These are phyloP conservation scores for Netelia melanura DNA, from an alignment of 2,888 invertebrate species.

Conservation along the genomic window DNA sequence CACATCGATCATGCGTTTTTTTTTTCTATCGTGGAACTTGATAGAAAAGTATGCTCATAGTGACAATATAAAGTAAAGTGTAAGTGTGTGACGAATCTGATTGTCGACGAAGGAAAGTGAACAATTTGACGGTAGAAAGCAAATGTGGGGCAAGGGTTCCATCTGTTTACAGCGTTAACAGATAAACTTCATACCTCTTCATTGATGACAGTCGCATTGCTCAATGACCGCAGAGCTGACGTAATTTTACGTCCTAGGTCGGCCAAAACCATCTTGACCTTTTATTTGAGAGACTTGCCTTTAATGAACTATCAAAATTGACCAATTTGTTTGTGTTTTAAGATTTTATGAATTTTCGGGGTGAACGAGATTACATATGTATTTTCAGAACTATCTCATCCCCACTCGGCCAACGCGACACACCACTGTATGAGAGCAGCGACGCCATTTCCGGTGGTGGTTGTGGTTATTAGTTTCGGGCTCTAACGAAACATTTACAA, in stretches of 20 bases:
- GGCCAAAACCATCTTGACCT: slow-evolving; percentile 97
- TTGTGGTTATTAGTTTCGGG: too few relatives aligned
- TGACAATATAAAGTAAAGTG: not conserved
- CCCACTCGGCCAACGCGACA: slow-evolving; percentile 68
- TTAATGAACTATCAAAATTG: slow-evolving; percentile 11
- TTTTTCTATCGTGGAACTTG: slow-evolving; percentile 63
- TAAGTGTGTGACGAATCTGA: not conserved
- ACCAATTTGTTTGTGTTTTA: not conserved
- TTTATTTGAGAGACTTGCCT: slow-evolving; percentile 20
- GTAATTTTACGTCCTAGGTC: slow-evolving; percentile 99
- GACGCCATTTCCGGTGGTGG: slow-evolving; percentile 52
- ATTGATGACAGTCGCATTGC: slow-evolving; percentile 99
- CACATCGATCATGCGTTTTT: slow-evolving; percentile 22
- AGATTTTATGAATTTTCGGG: slow-evolving; percentile 3
- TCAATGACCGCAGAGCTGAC: slow-evolving; percentile 97
- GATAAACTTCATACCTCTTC: slow-evolving; percentile 91
- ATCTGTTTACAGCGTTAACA: slow-evolving; percentile 77
- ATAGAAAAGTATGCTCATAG: not conserved
- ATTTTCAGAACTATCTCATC: slow-evolving; percentile 43
- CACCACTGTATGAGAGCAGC: slow-evolving; percentile 48
- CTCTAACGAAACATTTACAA: too few relatives aligned
- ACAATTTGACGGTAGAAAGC: slow-evolving; percentile 21
- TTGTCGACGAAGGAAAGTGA: not conserved
- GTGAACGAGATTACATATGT: slow-evolving; percentile 37
- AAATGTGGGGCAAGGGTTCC: slow-evolving; percentile 66